Conservation (phyloP, 1,140 invertebrate species). For the Elysia chlorotica region DNA sequence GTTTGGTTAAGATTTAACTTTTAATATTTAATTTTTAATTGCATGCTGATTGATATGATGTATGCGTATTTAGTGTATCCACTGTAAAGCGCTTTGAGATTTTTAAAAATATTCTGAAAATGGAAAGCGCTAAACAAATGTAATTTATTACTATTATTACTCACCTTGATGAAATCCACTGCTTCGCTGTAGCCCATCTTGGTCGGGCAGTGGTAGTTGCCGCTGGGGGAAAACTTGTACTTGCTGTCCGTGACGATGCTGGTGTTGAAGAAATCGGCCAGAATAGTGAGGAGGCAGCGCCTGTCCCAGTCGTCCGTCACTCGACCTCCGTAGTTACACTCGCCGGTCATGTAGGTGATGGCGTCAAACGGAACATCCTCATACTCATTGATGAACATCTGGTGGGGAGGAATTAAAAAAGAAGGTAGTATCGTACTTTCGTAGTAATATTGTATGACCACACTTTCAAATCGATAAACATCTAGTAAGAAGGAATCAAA, state of each 20-base stretch:
- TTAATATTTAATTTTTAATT: background rate
- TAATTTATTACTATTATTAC: too few species aligned
- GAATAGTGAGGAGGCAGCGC: constrained; percentile 56
- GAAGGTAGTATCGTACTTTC: too few species aligned
- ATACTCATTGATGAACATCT: constrained; percentile 63
- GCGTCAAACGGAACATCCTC: constrained; percentile 62
- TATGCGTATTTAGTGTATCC: background rate
- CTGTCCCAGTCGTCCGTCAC: constrained; percentile 64
- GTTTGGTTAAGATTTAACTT: background rate
- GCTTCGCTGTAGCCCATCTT: constrained; percentile 74
- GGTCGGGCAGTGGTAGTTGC: constrained; percentile 76
- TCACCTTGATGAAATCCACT: constrained; percentile 77
- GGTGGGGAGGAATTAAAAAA: background rate
- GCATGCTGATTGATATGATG: background rate
- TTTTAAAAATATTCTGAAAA: constrained; percentile 27
- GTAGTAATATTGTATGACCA: too few species aligned
- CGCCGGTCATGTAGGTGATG: constrained; percentile 61
- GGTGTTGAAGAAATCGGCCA: constrained; percentile 66
- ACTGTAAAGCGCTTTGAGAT: background rate
- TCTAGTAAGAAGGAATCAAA: too few species aligned
- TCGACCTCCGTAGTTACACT: constrained; percentile 64
- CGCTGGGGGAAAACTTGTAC: constrained; percentile 68
- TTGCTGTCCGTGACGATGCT: constrained; percentile 67
- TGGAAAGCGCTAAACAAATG: too few species aligned
- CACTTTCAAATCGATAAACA: too few species aligned